Conservation (phyloP, 2,888 invertebrate species). For the Pollenia angustigena region DNA sequence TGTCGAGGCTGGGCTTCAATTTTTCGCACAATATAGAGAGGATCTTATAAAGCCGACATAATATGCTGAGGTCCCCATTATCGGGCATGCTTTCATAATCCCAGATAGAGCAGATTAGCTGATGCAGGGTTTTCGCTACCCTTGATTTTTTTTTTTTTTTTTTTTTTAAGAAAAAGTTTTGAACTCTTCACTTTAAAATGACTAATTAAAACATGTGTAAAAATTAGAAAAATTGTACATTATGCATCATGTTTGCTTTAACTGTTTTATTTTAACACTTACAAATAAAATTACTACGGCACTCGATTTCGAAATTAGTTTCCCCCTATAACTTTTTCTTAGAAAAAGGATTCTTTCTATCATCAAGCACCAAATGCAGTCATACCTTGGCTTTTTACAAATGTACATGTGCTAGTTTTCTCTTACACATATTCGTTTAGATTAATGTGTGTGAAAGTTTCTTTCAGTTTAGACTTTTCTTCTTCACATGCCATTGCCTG, state of each 20-base stretch:
- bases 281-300: background rate
- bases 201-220: too few species aligned
- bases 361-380: conserved; percentile 21
- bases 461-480: conserved; percentile 36
- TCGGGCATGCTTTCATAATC: too few species aligned
- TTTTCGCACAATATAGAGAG: too few species aligned
- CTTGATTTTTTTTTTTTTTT: too few species aligned
- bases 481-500: background rate
- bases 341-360: conserved; percentile 13
- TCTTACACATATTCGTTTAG: background rate
- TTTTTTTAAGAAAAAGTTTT: too few species aligned
- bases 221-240: background rate
- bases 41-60: too few species aligned
- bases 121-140: too few species aligned
- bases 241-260: background rate
- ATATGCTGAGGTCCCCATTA: too few species aligned
- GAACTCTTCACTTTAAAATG: too few species aligned
- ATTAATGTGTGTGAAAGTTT: conserved; percentile 45
- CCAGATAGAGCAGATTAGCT: too few species aligned
- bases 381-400: background rate
- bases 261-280: conserved; percentile 20
- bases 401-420: background rate
- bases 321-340: background rate
- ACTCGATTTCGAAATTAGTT: conserved; percentile 14
- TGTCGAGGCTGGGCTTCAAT: too few species aligned